Evolutionary conservation across 2,888 invertebrate genomes (phyloP).

Genomic region (Thalpophila matura): DNA sequence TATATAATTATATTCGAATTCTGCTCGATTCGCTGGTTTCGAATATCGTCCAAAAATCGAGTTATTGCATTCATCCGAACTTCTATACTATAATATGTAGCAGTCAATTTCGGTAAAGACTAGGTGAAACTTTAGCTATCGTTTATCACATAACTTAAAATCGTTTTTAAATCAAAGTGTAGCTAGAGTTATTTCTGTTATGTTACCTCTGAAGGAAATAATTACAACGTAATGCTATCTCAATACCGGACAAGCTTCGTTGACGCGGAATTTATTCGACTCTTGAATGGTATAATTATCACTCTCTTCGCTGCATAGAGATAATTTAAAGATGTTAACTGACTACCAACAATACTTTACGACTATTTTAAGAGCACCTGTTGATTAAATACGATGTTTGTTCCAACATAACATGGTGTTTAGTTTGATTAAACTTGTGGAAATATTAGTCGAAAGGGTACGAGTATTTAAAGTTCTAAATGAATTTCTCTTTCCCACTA

Average conservation of each 20-base stretch:
- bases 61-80: too few relatives aligned
- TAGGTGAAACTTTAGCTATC: background rate
- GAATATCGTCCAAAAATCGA: too few relatives aligned
- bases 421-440: slow-evolving; percentile 15
- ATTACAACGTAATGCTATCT: slow-evolving; percentile 34
- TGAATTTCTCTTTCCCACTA: background rate
- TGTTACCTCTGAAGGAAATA: slow-evolving; percentile 33
- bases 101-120: too few relatives aligned
- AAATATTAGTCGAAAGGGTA: background rate
- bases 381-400: slow-evolving; percentile 19
- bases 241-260: slow-evolving; percentile 23
- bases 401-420: slow-evolving; percentile 1
- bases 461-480: background rate
- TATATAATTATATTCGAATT: too few relatives aligned
- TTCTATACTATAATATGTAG: too few relatives aligned
- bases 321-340: slow-evolving; percentile 46
- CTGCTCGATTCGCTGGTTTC: too few relatives aligned
- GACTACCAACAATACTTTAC: slow-evolving; percentile 35
- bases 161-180: background rate
- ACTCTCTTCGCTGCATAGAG: slow-evolving; percentile 29
- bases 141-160: background rate
- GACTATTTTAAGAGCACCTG: slow-evolving; percentile 12
- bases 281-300: slow-evolving; percentile 48
- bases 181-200: background rate
- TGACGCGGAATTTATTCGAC: slow-evolving; percentile 38